phyloP scores from a whole-genome alignment of 1,140 invertebrate species.

The Oedothorax gibbosus region DNA sequence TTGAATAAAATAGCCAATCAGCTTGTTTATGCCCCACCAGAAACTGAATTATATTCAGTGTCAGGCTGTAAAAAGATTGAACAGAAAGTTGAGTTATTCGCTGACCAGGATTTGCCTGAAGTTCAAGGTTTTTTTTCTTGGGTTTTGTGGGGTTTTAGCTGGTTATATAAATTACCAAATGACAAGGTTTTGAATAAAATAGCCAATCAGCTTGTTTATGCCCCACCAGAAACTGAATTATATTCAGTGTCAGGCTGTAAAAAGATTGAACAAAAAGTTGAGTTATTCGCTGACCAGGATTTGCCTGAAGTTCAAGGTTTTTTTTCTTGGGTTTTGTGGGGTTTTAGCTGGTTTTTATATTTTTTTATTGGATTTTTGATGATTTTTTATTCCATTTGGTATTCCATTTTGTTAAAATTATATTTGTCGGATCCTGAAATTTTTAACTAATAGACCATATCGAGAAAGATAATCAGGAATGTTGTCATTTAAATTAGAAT shows the following conservation, averaged over 20 bases:
- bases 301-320: too few relatives aligned
- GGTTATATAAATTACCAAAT: too few relatives aligned
- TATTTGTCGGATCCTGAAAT: neutral
- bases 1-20: conserved; percentile 66
- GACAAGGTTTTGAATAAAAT: conserved; percentile 64
- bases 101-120: neutral
- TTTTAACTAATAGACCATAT: too few relatives aligned
- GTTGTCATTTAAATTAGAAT: too few relatives aligned
- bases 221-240: conserved; percentile 68
- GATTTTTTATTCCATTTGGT: neutral
- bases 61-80: conserved; percentile 72
- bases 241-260: too few relatives aligned
- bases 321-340: conserved; percentile 37
- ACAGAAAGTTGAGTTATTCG: conserved; percentile 66
- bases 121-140: neutral
- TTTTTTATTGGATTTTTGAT: neutral
- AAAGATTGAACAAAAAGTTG: too few relatives aligned
- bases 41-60: conserved; percentile 69
- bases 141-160: too few relatives aligned
- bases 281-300: too few relatives aligned
- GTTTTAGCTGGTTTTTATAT: neutral
- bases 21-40: conserved; percentile 70
- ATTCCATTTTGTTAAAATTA: neutral
- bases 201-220: conserved; percentile 68
- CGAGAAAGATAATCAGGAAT: too few relatives aligned